phyloP scores from a whole-genome alignment of 2,888 invertebrate species.

The Volucella zonaria region DNA sequence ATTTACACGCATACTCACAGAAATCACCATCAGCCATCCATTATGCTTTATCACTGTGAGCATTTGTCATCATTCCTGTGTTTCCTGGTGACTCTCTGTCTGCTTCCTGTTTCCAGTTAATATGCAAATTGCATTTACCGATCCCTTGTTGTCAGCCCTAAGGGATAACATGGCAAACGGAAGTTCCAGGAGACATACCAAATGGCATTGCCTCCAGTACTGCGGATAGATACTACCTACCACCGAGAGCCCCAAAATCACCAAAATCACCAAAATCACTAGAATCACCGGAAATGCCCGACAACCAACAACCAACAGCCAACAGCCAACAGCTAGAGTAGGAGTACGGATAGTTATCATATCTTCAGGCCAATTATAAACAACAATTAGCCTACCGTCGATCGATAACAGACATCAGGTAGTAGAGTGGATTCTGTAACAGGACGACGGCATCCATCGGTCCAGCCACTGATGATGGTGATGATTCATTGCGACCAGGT shows the following conservation, averaged over 20 bases:
- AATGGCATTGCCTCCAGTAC: not conserved
- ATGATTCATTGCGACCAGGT: slow-evolving; percentile 68
- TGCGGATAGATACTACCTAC: no score
- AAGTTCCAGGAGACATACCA: slow-evolving; percentile 44
- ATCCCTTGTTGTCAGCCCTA: slow-evolving; percentile 40
- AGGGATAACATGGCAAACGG: slow-evolving; percentile 57
- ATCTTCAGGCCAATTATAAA: slow-evolving; percentile 73
- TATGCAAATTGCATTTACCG: slow-evolving; percentile 71
- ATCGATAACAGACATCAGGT: slow-evolving; percentile 70
- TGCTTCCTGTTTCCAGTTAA: slow-evolving; percentile 65
- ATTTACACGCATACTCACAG: slow-evolving; percentile 12
- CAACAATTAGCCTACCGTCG: slow-evolving; percentile 69
- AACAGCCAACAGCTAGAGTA: not conserved
- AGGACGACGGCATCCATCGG: not conserved
- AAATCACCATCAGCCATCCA: slow-evolving; percentile 51
- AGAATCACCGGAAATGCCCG: no score
- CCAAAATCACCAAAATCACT: no score
- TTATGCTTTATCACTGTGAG: slow-evolving; percentile 62
- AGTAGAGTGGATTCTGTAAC: slow-evolving; percentile 34
- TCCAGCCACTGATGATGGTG: slow-evolving; percentile 46
- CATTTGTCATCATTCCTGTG: slow-evolving; percentile 70
- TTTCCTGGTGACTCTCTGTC: slow-evolving; percentile 41
- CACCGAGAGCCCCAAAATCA: no score
- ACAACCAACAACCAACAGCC: not conserved
- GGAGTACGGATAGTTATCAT: slow-evolving; percentile 56